phyloP scores from a whole-genome alignment of 2,113 vertebrate genomes.

The Gulo gulo region DNA sequence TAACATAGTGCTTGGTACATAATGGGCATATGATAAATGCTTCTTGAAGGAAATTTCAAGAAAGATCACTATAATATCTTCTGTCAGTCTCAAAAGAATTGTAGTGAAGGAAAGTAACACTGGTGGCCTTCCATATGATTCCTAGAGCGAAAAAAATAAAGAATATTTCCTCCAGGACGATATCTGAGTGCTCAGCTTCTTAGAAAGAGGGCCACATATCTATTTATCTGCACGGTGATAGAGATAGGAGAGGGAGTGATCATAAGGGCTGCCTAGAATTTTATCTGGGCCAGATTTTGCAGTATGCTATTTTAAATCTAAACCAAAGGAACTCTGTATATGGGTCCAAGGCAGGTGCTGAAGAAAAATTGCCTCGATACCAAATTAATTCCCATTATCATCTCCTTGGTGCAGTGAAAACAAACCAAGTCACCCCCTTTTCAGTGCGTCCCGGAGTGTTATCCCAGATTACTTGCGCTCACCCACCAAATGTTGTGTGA shows the following conservation, averaged over 20 bases:
- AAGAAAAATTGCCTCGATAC: neutral
- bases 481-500: conserved; percentile 27
- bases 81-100: neutral
- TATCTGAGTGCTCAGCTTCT: neutral
- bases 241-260: neutral
- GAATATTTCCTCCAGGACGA: neutral
- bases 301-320: conserved; percentile 36
- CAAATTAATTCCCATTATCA: neutral
- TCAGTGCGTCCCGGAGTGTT: fast-evolving
- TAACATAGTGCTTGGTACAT: neutral
- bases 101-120: neutral
- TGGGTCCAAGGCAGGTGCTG: neutral
- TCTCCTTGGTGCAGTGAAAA: conserved; percentile 18
- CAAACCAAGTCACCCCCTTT: neutral
- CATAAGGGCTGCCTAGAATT: neutral
- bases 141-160: neutral
- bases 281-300: conserved; percentile 2
- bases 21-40: neutral
- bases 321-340: neutral
- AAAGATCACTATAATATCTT: neutral
- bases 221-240: neutral
- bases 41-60: neutral
- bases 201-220: neutral
- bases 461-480: neutral
- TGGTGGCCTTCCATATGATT: neutral